Evolutionary conservation across 92 coral and sea anemone genomes (phyloP), one percentile per base, ranked within the genome.

Genomic region (Heliopora coerulea): DNA sequence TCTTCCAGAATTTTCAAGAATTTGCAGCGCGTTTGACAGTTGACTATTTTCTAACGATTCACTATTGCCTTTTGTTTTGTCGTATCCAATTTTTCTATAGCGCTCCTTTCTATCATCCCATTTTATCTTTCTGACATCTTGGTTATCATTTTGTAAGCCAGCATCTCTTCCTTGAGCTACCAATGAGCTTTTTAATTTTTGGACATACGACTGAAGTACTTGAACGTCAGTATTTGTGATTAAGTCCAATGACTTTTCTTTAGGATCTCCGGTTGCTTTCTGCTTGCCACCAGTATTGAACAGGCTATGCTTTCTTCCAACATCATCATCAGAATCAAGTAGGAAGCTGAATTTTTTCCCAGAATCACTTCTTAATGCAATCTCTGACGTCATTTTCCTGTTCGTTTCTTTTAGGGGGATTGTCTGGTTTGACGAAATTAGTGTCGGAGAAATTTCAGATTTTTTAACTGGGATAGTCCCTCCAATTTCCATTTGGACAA

Each of bases 141-240:
- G 8, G 8, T 17, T 31, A 56, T 56, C 61, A 17, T 56, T 13
- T 4, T 23, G 14, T 46, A 2, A 15, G 52, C 17, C n/a, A 46
- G 10, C n/a, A 6, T n/a, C n/a, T 2, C 3, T 46, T 46, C n/a
- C n/a, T 46, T 56, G 28, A 3, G 30, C 30, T 1, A 56, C 17
- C 30, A 56, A 56, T 23, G 77, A 50, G 34, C 31, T 54, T 14
- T 70, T 70, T 9, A 70, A 42, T 50, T 70, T 70, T 46, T 70
- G 30, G n/a, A 70, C 77, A 54, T 52, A 70, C 54, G 56, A 49
- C n/a, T 70, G 77, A 26, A 70, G 33, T 3, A 70, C 61, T 57
- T 70, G 10, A 50, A 70, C 57, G 29, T 70, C 77, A 31, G 77
- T 37, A 32, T 70, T 70, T 19, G 77, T 70, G 77, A 70, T 70